A percentile compares a stretch with the other conserved stretches of the same genome.
Conservation (phyloP, 2,113 vertebrate genomes). For the Anhinga rufa region DNA sequence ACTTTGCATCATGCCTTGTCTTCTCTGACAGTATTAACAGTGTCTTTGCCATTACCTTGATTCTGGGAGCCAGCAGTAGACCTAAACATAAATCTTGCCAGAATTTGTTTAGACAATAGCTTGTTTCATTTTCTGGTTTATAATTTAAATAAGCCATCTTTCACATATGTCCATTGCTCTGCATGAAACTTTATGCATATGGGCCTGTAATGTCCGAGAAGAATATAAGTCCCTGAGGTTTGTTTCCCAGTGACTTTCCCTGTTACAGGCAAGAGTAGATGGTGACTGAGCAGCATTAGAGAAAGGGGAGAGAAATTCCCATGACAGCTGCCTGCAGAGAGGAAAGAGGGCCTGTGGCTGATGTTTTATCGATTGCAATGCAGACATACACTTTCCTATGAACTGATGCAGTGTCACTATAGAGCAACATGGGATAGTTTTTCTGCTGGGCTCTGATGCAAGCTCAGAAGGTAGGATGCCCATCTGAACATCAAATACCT, state of each 20-base stretch:
- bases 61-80: background rate
- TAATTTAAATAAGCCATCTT: background rate
- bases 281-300: background rate
- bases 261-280: background rate
- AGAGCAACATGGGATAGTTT: background rate
- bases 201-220: background rate
- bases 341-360: background rate
- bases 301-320: background rate
- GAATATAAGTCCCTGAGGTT: background rate
- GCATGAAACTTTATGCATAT: too few species aligned
- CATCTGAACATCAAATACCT: background rate
- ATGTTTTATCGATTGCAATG: background rate
- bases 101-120: background rate
- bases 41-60: background rate
- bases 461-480: background rate
- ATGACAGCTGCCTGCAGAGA: background rate
- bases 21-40: background rate
- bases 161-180: background rate
- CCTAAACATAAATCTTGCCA: background rate
- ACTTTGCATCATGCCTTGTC: background rate
- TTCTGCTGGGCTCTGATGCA: background rate
- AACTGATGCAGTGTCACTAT: background rate
- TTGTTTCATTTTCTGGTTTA: background rate
- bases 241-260: background rate
- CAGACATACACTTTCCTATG: background rate